phyloP scores from a whole-genome alignment of 2,113 vertebrate genomes.

The Indicator maculatus region DNA sequence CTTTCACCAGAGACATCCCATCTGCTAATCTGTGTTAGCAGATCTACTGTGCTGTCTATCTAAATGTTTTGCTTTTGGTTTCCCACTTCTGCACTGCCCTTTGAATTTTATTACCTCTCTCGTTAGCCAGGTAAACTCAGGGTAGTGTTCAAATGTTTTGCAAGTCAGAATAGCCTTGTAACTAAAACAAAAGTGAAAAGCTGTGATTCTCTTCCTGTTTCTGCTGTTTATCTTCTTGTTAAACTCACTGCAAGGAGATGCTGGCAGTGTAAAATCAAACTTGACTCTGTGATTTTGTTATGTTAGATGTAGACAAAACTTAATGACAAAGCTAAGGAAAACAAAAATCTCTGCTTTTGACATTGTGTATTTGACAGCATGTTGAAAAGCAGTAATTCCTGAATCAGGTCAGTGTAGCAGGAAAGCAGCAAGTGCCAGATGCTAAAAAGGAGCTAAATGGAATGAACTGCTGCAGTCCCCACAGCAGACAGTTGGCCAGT shows the following conservation, averaged over 20 bases:
- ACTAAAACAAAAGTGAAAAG: background rate
- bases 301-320: background rate
- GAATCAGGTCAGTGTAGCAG: background rate
- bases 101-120: background rate
- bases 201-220: background rate
- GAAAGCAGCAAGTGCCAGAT: conserved; percentile 11
- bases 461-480: background rate
- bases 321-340: background rate
- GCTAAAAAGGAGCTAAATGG: background rate
- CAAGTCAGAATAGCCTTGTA: background rate
- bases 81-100: conserved; percentile 4
- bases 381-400: conserved; percentile 11
- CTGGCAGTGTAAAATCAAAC: background rate
- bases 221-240: background rate
- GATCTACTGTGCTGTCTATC: background rate
- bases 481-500: background rate
- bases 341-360: background rate
- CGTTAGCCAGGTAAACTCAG: background rate
- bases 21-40: background rate
- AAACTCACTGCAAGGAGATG: background rate
- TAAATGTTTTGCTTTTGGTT: background rate
- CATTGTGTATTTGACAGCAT: background rate
- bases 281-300: background rate
- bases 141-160: background rate
- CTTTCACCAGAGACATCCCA: background rate